These are phyloP conservation scores for Troilus luridus DNA, from an alignment of 2,888 invertebrate genomes.

Conservation along the genomic window DNA sequence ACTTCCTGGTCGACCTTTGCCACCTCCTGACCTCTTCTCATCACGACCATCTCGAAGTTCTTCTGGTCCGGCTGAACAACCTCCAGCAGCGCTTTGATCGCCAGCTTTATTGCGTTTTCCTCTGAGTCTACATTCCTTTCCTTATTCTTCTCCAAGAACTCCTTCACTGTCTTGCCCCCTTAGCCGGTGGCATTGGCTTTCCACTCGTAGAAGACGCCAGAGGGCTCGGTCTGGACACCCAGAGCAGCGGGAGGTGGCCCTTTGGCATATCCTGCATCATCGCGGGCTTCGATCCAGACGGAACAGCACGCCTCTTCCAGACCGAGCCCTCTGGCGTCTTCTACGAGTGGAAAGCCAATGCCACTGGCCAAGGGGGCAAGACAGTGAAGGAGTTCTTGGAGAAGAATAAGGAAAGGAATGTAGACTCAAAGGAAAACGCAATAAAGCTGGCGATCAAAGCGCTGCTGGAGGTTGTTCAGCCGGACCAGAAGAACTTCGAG, in stretches of 20 bases:
- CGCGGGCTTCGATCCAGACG: constrained; percentile 1
- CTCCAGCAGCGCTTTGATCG: neutral
- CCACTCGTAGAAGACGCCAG: constrained; percentile 19
- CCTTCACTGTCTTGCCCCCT: neutral
- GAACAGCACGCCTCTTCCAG: neutral
- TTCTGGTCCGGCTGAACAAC: neutral
- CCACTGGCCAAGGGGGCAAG: neutral
- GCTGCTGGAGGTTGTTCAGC: neutral
- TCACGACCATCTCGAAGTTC: neutral
- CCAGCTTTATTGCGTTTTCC: neutral
- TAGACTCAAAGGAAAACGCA: neutral
- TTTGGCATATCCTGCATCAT: constrained; percentile 32
- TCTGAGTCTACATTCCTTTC: neutral
- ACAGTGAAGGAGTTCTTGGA: neutral
- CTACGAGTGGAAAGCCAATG: constrained; percentile 25
- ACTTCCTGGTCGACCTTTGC: neutral
- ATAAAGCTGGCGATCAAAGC: constrained; percentile 1
- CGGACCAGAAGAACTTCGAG: neutral
- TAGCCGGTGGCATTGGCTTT: neutral
- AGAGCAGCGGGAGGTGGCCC: neutral
- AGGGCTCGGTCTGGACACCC: constrained; percentile 14
- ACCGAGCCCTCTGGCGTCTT: constrained; percentile 4
- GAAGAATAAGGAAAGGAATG: neutral
- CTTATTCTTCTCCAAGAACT: neutral
- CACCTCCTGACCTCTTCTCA: neutral